Conservation (phyloP, 2,113 vertebrate genomes). For the Gobio gobio region DNA sequence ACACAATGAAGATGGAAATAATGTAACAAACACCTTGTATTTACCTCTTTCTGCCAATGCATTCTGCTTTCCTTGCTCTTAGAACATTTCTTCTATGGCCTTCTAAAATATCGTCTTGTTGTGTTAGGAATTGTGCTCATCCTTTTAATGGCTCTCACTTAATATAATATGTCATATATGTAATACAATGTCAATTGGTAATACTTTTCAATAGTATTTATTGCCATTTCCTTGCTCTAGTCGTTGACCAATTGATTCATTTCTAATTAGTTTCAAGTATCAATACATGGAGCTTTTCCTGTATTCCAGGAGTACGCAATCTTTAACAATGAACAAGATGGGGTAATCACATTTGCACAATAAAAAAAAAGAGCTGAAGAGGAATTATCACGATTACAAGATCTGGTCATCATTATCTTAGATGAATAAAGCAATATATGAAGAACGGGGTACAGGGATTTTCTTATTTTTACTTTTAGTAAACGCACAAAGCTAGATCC, state of each 20-base stretch:
- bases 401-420: not conserved
- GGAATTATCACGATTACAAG: not conserved
- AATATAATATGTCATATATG: not conserved
- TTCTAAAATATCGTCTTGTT: not conserved
- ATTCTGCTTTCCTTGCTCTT: not conserved
- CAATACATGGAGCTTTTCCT: not conserved
- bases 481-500: not conserved
- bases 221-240: not conserved
- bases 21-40: not conserved
- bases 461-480: not conserved
- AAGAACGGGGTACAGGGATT: not conserved
- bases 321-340: not conserved
- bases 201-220: not conserved
- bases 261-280: not conserved
- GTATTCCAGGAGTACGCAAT: not conserved
- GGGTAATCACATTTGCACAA: not conserved
- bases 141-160: not conserved
- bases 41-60: not conserved
- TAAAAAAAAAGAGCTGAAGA: not conserved
- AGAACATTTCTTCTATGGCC: not conserved
- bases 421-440: not conserved
- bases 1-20: not conserved
- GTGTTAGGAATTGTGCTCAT: constrained; percentile 1
- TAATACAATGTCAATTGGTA: not conserved
- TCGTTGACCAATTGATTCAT: not conserved